Conservation (phyloP, 2,888 invertebrate genomes). For the Drosophila pseudotalamancana region DNA sequence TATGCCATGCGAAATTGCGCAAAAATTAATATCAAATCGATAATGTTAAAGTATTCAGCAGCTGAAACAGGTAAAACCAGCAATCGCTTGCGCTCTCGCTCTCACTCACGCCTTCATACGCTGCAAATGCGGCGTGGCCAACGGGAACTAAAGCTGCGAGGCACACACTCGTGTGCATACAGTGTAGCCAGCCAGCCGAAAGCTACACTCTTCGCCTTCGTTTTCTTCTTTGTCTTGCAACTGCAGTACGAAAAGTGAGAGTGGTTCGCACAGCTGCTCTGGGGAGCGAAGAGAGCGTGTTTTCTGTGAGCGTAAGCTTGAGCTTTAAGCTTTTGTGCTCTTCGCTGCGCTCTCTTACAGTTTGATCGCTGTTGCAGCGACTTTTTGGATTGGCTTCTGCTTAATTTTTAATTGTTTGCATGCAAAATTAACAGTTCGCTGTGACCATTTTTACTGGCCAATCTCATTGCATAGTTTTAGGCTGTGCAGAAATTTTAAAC, state of each 20-base stretch:
- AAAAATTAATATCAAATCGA: constrained; percentile 73
- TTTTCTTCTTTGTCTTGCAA: constrained; percentile 18
- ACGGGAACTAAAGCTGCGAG: constrained; percentile 71
- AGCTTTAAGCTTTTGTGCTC: constrained; percentile 50
- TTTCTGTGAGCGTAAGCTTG: background rate
- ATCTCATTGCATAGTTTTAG: constrained; percentile 67
- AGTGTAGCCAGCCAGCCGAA: constrained; percentile 10
- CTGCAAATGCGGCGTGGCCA: constrained; percentile 56
- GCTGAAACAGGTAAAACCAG: constrained; percentile 72
- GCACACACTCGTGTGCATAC: background rate
- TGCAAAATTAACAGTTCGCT: constrained; percentile 60
- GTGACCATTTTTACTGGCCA: background rate
- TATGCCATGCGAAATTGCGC: constrained; percentile 58
- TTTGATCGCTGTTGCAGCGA: constrained; percentile 14
- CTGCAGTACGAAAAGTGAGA: constrained; percentile 60
- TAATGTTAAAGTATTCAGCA: constrained; percentile 63
- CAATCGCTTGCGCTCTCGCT: constrained; percentile 38
- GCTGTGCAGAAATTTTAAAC: constrained; percentile 29
- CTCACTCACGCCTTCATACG: constrained; percentile 5
- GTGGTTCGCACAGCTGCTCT: constrained; percentile 38
- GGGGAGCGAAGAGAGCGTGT: background rate
- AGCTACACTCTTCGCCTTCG: constrained; percentile 25
- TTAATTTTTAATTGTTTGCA: constrained; percentile 72
- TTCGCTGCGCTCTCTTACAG: constrained; percentile 54
- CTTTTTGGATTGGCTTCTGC: constrained; percentile 38